A percentile compares a stretch with the other conserved stretches of the same genome.
phyloP scores from a whole-genome alignment of 2,888 invertebrate species.

The Pristionchus japonicus region DNA sequence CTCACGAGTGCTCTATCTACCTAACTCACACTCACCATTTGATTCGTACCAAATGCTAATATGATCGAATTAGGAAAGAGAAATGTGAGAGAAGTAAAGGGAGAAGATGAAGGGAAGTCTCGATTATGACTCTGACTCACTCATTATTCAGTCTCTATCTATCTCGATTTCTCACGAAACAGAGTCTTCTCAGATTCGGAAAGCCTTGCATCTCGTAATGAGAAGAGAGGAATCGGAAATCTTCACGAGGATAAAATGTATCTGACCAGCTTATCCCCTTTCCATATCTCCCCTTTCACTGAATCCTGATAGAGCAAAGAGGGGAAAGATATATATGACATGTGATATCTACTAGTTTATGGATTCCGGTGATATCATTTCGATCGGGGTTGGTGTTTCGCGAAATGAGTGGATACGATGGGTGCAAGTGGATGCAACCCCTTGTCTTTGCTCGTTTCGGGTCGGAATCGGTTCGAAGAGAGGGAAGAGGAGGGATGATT shows the following conservation, averaged over 20 bases:
- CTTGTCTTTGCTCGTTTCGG: background rate
- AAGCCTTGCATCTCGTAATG: conserved; percentile 36
- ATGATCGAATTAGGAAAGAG: background rate
- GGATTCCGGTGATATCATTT: background rate
- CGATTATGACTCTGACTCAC: background rate
- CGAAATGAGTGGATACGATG: background rate
- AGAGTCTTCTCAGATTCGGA: conserved; percentile 36
- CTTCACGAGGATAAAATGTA: background rate
- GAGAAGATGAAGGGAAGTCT: background rate
- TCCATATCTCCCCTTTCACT: background rate
- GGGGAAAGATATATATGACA: background rate
- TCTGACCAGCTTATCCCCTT: background rate
- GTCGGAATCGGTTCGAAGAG: background rate
- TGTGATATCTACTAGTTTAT: background rate
- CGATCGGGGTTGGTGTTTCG: background rate
- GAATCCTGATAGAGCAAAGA: background rate
- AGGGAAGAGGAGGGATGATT: conserved; percentile 17
- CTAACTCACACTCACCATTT: background rate
- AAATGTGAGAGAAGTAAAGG: background rate
- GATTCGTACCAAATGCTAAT: background rate
- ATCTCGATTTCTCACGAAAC: background rate
- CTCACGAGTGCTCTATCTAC: background rate
- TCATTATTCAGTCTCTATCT: conserved; percentile 29
- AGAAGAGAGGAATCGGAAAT: background rate
- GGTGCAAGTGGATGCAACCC: background rate